Conservation (phyloP, 2,113 vertebrate species). For the Morone chrysops region DNA sequence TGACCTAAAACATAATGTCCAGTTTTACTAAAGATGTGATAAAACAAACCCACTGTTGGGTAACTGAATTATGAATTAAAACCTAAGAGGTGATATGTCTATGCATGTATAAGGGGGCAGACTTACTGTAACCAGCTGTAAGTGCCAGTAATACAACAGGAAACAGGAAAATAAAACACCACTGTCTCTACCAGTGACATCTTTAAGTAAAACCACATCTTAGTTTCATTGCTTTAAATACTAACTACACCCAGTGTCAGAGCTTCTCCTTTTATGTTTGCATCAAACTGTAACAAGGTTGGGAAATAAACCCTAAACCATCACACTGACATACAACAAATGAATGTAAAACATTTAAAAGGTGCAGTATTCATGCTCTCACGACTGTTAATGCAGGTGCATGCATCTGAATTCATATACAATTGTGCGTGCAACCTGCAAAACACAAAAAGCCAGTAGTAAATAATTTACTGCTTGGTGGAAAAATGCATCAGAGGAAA, state of each 20-base stretch:
- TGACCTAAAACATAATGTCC: neutral
- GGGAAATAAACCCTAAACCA: neutral
- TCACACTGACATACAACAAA: neutral
- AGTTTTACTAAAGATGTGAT: neutral
- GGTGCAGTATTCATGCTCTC: neutral
- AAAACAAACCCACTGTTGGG: neutral
- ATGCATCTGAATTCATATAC: too few species aligned
- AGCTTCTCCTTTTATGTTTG: neutral
- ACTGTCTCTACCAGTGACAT: neutral
- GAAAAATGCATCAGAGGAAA: neutral
- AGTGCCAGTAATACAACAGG: conserved; percentile 43
- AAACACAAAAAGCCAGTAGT: neutral
- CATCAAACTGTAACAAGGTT: neutral
- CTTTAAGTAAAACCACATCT: conserved; percentile 39
- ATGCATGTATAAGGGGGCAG: neutral
- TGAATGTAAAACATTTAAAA: neutral
- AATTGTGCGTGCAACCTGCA: neutral
- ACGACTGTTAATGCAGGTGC: neutral
- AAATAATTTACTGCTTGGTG: neutral
- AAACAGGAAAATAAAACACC: conserved; percentile 45
- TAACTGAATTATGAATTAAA: neutral
- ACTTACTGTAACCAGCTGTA: neutral
- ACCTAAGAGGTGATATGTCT: neutral
- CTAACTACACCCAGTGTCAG: neutral
- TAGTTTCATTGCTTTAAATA: neutral